phyloP scores from a whole-genome alignment of 2,888 invertebrate genomes.

The Drosophila suboccidentalis region DNA sequence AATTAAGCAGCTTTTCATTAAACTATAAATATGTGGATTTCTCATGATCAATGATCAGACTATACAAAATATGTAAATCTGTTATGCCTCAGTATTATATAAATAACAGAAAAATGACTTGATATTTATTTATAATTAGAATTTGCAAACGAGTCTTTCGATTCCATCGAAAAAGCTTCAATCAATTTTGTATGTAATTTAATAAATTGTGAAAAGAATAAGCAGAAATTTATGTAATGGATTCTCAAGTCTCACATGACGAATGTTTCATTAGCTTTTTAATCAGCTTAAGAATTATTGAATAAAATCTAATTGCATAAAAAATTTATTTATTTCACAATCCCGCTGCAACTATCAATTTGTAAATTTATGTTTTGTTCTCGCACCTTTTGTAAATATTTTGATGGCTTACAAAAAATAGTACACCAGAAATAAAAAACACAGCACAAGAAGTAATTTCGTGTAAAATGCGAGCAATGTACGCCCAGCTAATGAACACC shows the following conservation, averaged over 20 bases:
- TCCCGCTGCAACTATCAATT: slow-evolving; percentile 54
- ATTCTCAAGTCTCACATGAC: neutral
- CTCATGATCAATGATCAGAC: slow-evolving; percentile 19
- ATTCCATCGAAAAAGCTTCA: slow-evolving; percentile 14
- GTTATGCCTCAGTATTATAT: slow-evolving; percentile 13
- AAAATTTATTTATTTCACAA: neutral
- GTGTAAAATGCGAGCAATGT: slow-evolving; percentile 29
- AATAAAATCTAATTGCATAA: neutral
- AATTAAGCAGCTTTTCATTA: slow-evolving; percentile 66
- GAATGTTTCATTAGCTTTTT: slow-evolving; percentile 16
- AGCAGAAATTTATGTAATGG: slow-evolving; percentile 15
- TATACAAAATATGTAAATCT: slow-evolving; percentile 24
- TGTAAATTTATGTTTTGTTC: slow-evolving; percentile 10
- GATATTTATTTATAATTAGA: slow-evolving; percentile 28
- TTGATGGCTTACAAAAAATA: slow-evolving; percentile 18
- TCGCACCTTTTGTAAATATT: slow-evolving; percentile 44
- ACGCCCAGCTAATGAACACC: slow-evolving; percentile 63
- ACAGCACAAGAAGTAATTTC: slow-evolving; percentile 2
- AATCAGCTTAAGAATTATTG: slow-evolving; percentile 12
- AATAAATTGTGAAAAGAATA: slow-evolving; percentile 14
- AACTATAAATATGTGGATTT: slow-evolving; percentile 34
- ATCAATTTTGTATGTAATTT: slow-evolving; percentile 13
- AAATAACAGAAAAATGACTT: slow-evolving; percentile 10
- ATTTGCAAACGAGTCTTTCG: slow-evolving; percentile 9
- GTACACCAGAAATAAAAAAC: neutral